A percentile compares a stretch with the other conserved stretches of the same genome.
These are phyloP conservation scores for Mustela nigripes DNA, from an alignment of 2,113 vertebrate species.

Conservation along the genomic window DNA sequence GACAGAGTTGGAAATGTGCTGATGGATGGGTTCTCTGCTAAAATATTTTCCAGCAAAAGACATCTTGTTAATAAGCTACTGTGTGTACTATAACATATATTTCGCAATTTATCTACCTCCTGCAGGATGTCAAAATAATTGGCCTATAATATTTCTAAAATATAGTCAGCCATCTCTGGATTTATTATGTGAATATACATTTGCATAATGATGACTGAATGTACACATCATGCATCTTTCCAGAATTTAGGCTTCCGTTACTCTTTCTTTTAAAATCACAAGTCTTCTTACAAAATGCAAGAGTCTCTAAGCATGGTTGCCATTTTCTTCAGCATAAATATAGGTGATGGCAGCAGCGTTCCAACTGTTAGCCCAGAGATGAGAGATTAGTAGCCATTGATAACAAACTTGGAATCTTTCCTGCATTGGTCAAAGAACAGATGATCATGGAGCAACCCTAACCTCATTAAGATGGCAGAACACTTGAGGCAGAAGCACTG, in stretches of 20 bases:
- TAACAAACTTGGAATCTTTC: conserved; percentile 55
- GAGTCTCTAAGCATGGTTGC: conserved; percentile 38
- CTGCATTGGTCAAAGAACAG: conserved; percentile 37
- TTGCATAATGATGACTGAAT: conserved; percentile 70
- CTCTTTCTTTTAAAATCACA: conserved; percentile 62
- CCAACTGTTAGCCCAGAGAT: conserved; percentile 19
- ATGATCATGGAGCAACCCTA: neutral
- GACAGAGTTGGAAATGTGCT: conserved; percentile 59
- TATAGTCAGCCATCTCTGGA: conserved; percentile 69
- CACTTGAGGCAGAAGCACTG: neutral
- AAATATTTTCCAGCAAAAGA: conserved; percentile 71
- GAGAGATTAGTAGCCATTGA: neutral
- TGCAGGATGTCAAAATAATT: conserved; percentile 77
- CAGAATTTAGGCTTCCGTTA: conserved; percentile 64
- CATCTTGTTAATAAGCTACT: conserved; percentile 72
- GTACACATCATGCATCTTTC: conserved; percentile 56
- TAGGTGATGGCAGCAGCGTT: conserved; percentile 14
- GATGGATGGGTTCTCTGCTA: conserved; percentile 57
- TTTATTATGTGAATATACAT: conserved; percentile 69
- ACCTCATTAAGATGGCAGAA: conserved; percentile 21
- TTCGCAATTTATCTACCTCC: conserved; percentile 66
- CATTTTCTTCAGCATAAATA: conserved; percentile 43
- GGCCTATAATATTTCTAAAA: conserved; percentile 77
- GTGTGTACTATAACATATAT: conserved; percentile 52
- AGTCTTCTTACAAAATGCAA: conserved; percentile 55